A percentile compares a stretch with the other conserved stretches of the same genome.
Conservation (phyloP, 1,140 invertebrate species). For the Araneus ventricosus region DNA sequence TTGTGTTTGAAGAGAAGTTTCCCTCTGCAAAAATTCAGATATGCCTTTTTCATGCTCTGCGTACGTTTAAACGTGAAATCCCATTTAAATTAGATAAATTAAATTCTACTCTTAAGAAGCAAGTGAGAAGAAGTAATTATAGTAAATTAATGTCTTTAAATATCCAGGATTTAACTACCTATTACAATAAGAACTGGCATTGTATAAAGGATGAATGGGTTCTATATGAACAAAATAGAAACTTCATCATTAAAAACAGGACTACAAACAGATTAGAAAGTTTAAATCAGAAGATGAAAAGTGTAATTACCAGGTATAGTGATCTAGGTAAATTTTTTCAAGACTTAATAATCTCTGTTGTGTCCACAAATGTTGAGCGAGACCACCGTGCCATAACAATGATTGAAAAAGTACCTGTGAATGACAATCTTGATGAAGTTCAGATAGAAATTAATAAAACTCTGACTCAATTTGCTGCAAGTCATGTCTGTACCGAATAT, state of each 20-base stretch:
- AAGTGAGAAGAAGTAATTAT: not conserved
- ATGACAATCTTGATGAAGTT: no score
- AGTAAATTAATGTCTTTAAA: no score
- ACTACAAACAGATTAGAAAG: no score
- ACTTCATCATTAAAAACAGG: not conserved
- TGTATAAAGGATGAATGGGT: not conserved
- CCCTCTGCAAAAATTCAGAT: no score
- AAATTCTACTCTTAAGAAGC: not conserved
- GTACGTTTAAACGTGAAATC: no score
- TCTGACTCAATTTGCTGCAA: no score
- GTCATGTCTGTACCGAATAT: no score
- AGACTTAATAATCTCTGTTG: constrained; percentile 22
- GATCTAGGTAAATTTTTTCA: not conserved
- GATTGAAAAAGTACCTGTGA: not conserved
- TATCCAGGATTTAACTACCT: not conserved
- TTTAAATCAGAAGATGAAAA: constrained; percentile 33
- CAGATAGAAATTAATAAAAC: no score
- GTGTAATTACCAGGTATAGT: not conserved
- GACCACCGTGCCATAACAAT: constrained; percentile 5
- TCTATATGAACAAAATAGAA: no score
- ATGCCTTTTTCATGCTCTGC: constrained; percentile 37
- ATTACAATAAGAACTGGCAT: constrained; percentile 33
- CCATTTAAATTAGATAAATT: not conserved
- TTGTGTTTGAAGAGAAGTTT: constrained; percentile 21
- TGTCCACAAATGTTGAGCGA: constrained; percentile 34